Evolutionary conservation across 2,797 vertebrate species (phyloP).

Genomic region (Clarias pachynema): DNA sequence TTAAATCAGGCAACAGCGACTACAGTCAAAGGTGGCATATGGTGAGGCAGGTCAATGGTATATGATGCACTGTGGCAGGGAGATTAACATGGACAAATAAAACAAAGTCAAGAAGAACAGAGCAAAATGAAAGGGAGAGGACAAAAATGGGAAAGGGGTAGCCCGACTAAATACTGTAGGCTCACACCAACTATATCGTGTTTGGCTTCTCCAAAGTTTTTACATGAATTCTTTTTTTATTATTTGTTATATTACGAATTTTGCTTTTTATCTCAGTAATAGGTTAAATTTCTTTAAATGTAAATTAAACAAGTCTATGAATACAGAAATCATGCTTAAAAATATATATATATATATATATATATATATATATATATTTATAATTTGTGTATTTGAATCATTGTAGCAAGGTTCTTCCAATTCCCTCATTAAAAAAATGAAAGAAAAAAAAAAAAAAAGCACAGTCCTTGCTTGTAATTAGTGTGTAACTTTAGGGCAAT

Average conservation of each 20-base stretch:
- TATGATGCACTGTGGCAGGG: slow-evolving; percentile 59
- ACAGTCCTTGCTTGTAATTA: slow-evolving; percentile 6
- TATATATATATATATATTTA: not conserved
- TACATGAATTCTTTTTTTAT: not conserved
- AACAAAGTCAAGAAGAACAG: slow-evolving; percentile 78
- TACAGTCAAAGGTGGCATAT: slow-evolving; percentile 14
- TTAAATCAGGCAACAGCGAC: slow-evolving; percentile 19
- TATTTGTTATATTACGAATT: not conserved
- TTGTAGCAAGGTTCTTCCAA: not conserved
- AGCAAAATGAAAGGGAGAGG: slow-evolving; percentile 25
- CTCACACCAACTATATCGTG: not conserved
- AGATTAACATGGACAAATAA: slow-evolving; percentile 72
- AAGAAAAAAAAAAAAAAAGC: not conserved
- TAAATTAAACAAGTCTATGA: not conserved
- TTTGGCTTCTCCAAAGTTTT: not conserved
- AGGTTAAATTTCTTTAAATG: not conserved
- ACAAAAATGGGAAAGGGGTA: not conserved
- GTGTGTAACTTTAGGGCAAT: slow-evolving; percentile 17
- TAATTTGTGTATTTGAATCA: not conserved
- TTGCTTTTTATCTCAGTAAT: not conserved
- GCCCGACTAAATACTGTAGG: not conserved
- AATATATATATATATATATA: not conserved
- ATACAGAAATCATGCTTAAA: not conserved
- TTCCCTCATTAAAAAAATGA: not conserved
- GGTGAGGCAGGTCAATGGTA: slow-evolving; percentile 44